These are phyloP conservation scores for Bungarus multicinctus DNA, from an alignment of 2,113 vertebrate genomes.

Conservation along the genomic window DNA sequence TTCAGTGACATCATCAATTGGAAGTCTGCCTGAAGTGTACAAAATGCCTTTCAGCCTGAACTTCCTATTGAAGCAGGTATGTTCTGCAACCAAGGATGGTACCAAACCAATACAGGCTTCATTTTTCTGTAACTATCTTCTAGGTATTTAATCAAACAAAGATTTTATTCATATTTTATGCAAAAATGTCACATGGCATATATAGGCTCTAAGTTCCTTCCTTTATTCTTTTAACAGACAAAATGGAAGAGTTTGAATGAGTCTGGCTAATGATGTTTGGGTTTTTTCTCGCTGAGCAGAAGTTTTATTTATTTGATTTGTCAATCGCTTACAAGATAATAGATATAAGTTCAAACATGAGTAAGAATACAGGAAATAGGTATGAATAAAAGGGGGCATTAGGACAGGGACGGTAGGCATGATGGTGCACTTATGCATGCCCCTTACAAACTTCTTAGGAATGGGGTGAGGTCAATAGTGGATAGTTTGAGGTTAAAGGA, in stretches of 20 bases:
- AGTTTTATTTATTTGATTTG: slow-evolving; percentile 17
- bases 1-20: not conserved
- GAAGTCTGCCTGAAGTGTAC: not conserved
- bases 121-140: not conserved
- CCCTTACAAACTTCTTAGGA: too few relatives aligned
- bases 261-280: not conserved
- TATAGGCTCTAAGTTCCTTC: slow-evolving; percentile 29
- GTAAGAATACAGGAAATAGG: too few relatives aligned
- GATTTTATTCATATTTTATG: slow-evolving; percentile 29
- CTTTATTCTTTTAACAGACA: not conserved
- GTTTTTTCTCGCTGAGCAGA: not conserved
- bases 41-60: not conserved
- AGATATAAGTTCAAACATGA: too few relatives aligned
- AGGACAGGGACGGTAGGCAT: too few relatives aligned
- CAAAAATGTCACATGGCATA: slow-evolving; percentile 45
- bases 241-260: slow-evolving; percentile 6
- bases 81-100: not conserved
- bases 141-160: not conserved
- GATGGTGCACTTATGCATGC: too few relatives aligned
- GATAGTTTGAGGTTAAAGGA: too few relatives aligned
- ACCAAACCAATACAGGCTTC: slow-evolving; percentile 28
- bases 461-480: too few relatives aligned
- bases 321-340: too few relatives aligned
- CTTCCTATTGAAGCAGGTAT: not conserved
- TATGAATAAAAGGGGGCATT: too few relatives aligned